These are phyloP conservation scores for Sesia apiformis DNA, from an alignment of 2,888 invertebrate genomes.

Conservation along the genomic window DNA sequence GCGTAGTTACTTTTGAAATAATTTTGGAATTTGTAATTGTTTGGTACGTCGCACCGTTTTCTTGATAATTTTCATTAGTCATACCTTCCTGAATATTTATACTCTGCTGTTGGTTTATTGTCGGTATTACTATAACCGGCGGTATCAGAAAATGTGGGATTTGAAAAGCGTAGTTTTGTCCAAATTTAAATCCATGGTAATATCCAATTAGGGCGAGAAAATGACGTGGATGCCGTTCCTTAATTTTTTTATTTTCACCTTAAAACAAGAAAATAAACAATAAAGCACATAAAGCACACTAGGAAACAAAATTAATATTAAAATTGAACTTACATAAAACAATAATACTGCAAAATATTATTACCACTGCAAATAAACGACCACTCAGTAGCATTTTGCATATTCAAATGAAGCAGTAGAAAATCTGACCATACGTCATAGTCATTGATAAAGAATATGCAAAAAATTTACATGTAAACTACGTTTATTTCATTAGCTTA, in stretches of 20 bases:
- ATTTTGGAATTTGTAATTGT: slow-evolving; percentile 12
- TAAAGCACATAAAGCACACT: neutral
- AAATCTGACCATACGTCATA: too few relatives aligned
- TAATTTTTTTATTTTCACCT: neutral
- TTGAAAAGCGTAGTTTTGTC: slow-evolving; percentile 19
- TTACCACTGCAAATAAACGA: slow-evolving; percentile 20
- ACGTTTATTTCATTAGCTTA: too few relatives aligned
- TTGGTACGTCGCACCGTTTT: slow-evolving; percentile 16
- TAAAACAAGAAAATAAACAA: neutral
- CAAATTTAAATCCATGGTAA: slow-evolving; percentile 20
- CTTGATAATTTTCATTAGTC: slow-evolving; percentile 20
- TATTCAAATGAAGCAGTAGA: neutral
- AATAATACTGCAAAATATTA: slow-evolving; percentile 11
- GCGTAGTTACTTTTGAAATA: neutral
- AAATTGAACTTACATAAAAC: slow-evolving; percentile 17
- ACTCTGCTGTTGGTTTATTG: slow-evolving; percentile 27
- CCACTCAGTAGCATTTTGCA: slow-evolving; percentile 35
- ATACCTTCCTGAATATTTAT: slow-evolving; percentile 20
- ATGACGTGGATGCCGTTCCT: slow-evolving; percentile 9
- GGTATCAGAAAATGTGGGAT: slow-evolving; percentile 20
- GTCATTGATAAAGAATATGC: too few relatives aligned
- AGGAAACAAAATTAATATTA: neutral
- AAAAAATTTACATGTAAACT: too few relatives aligned
- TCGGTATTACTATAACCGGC: slow-evolving; percentile 27
- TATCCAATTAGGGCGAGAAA: slow-evolving; percentile 25